Evolutionary conservation across 2,113 vertebrate species (phyloP), one percentile per base, ranked within the genome.

Genomic region (Grammomys dolichurus): DNA sequence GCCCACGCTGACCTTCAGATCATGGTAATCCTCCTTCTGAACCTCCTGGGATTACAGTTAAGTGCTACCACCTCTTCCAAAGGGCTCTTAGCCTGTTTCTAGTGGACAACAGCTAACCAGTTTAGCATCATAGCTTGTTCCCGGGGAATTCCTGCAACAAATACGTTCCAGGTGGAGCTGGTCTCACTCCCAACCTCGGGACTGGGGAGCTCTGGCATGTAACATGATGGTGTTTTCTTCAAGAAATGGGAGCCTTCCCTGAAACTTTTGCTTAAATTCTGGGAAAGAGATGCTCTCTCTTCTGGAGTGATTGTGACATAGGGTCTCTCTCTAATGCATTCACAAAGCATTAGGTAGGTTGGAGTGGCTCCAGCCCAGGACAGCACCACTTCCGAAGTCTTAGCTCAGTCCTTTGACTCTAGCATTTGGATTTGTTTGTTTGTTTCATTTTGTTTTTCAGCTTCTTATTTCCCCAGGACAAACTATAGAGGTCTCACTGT

Each of bases 131-230:
- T 28, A n/a, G 43, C 20, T 46, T 72, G 78, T 36, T 90, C 63
- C 11, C 28, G 5, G 28, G 28, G n/a, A 69, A 10, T 40, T n/a
- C 28, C 16, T 28, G 20, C 9, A 17, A 28, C 36, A 81, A 8
- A 0, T 9, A 5, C 0, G 1, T 60, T 65, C 26, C 5, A 31
- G 40, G 43, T 26, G 17, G 69, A 26, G 26, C 43, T 48, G 3
- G 20, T 16, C 31, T 65, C 31, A 46, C 31, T 78, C n/a, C 58
- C 22, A 89, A 4, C 19, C 51, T 72, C 1, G 65, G 19, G 58
- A 56, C 2, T n/a, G 72, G 40, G 24, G 19, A n/a, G 22, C n/a
- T 70, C 60, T 13, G 19, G 60, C 26, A 31, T 13, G 40, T n/a
- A 40, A 87, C 40, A 33, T 14, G 13, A 43, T 17, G 43, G 63